Conservation (phyloP, 2,797 vertebrate genomes). For the Ambastaia sidthimunki region DNA sequence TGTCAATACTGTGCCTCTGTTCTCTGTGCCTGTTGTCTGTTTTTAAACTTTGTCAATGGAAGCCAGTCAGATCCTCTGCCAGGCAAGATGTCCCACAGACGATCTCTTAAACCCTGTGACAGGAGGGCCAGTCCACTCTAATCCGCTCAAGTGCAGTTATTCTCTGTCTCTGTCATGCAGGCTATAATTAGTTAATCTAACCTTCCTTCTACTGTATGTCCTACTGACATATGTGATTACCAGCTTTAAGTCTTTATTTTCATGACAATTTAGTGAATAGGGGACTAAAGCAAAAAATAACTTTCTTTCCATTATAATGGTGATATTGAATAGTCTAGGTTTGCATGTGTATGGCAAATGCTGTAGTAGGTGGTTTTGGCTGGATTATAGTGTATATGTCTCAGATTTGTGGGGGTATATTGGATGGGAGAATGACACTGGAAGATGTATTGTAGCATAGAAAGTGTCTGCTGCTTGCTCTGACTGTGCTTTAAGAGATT, state of each 20-base stretch:
- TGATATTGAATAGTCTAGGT: not conserved
- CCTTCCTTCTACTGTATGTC: slow-evolving; percentile 66
- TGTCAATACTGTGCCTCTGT: not conserved
- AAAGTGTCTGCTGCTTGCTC: slow-evolving; percentile 19
- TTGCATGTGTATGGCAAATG: not conserved
- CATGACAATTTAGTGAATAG: not conserved
- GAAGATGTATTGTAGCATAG: not conserved
- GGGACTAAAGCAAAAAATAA: not conserved
- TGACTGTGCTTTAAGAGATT: slow-evolving; percentile 34
- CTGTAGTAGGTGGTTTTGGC: not conserved
- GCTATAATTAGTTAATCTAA: slow-evolving; percentile 76
- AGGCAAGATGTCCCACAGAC: slow-evolving; percentile 44
- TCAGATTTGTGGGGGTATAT: not conserved
- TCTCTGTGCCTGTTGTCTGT: not conserved
- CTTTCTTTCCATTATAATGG: not conserved
- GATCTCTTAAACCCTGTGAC: slow-evolving; percentile 48
- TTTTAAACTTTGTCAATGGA: slow-evolving; percentile 39
- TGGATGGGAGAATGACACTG: not conserved
- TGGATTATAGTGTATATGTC: not conserved
- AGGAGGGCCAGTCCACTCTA: slow-evolving; percentile 58
- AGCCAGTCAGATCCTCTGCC: slow-evolving; percentile 41
- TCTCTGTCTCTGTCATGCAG: slow-evolving; percentile 55
- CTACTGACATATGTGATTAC: slow-evolving; percentile 48
- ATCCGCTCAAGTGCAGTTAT: slow-evolving; percentile 70
- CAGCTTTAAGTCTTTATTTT: slow-evolving; percentile 24